Base-by-base conservation (phyloP, 2,113 vertebrate species). In the Andinoacara biseriatus region DNA sequence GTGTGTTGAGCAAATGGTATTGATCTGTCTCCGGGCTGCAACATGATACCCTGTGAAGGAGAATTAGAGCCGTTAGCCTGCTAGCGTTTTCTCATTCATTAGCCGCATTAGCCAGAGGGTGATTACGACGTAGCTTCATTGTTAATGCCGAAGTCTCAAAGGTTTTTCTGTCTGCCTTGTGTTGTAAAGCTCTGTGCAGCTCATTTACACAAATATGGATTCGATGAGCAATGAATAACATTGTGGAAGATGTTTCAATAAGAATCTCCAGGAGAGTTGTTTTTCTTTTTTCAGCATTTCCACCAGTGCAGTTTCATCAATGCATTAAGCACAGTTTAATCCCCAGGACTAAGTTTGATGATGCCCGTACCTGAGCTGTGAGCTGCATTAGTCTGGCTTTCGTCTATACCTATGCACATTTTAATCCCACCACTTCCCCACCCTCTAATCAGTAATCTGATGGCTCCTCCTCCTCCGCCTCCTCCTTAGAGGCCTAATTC, bases 31-130 rank as follows among this genome's bases (percentile, higher is more conserved):
- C 96, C 94, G 95, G 94, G 95, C 96, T 96, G 97, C 96, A 97
- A 98, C 96, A 95, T 94, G 96, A 97, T 97, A 96, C 96, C 96
- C 95, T 97, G 96, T 97, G 97, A 98, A 97, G 96, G 96, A 96
- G 96, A 97, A 97, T 97, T 97, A 97, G 96, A 96, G 97, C 96
- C 94, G 95, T 88, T 92, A 90, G 92, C 89, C 90, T 60, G 91
- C 91, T 92, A 92, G 93, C 90, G 59, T 63, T 93, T 82, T 87
- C 94, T 93, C 92, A 92, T 93, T 95, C 92, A 94, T 95, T 95
- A 95, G 94, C 86, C 61, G 83, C 87, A 91, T 93, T 93, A 91
- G 90, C 88, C 89, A 81, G 83, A 82, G 91, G 91, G 88, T 87
- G 92, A 90, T 92, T 92, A 90, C 93, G 86, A 89, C 65, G 84